Conservation (phyloP, 1,140 invertebrate genomes). For the Drosophila kurseongensis region DNA sequence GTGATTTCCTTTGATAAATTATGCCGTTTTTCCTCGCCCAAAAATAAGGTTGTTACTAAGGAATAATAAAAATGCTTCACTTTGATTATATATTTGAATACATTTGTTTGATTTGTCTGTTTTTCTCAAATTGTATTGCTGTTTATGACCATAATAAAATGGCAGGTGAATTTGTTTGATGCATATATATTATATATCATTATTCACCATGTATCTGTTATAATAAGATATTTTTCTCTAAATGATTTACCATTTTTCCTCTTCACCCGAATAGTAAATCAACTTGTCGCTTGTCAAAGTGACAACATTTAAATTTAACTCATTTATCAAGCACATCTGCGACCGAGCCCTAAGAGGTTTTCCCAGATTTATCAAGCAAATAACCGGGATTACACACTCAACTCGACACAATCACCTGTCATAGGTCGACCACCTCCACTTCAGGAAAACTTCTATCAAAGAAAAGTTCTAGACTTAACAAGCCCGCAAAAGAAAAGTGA, state of each 20-base stretch:
- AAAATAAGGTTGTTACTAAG: conserved; percentile 3
- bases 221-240: background rate
- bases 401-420: conserved; percentile 34
- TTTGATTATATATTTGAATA: background rate
- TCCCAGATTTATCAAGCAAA: conserved; percentile 37
- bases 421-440: conserved; percentile 13
- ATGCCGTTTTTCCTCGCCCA: conserved; percentile 4
- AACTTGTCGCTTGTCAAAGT: conserved; percentile 32
- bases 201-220: background rate
- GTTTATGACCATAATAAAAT: background rate
- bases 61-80: background rate
- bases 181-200: no score
- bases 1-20: conserved; percentile 38
- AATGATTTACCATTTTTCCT: background rate
- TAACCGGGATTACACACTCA: conserved; percentile 31
- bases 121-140: background rate
- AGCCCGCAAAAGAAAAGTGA: conserved; percentile 23
- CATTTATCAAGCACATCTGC: conserved; percentile 35
- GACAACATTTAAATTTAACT: conserved; percentile 31
- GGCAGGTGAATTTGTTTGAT: background rate
- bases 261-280: conserved; percentile 8
- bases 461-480: conserved; percentile 32
- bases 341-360: conserved; percentile 10
- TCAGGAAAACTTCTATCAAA: conserved; percentile 14
- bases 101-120: background rate